These are phyloP conservation scores for Anguilla obscura DNA, from an alignment of 2,797 vertebrate genomes.

Conservation along the genomic window DNA sequence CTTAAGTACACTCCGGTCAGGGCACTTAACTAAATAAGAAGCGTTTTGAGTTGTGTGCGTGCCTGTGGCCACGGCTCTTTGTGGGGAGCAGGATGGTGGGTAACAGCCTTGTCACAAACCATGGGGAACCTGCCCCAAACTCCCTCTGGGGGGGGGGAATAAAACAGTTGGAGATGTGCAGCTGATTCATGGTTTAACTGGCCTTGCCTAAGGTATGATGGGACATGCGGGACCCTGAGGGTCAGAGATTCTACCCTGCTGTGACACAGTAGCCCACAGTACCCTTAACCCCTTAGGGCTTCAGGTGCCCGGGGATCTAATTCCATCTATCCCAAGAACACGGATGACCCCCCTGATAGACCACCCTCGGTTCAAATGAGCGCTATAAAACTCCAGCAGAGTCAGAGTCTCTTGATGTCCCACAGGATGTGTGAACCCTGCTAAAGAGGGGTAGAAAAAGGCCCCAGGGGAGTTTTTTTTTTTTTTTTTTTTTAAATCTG, in stretches of 20 bases:
- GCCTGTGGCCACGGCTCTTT: neutral
- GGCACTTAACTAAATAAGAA: conserved; percentile 21
- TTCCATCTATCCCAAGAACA: conserved; percentile 21
- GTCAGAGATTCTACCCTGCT: neutral
- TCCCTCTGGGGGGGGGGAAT: too few relatives aligned
- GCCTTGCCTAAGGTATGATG: conserved; percentile 8
- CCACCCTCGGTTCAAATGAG: conserved; percentile 31
- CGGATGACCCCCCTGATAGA: conserved; percentile 4
- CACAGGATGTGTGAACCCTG: conserved; percentile 18
- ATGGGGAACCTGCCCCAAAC: neutral
- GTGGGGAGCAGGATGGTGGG: neutral
- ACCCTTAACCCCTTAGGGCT: neutral
- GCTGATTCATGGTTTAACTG: neutral
- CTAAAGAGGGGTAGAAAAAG: conserved; percentile 16
- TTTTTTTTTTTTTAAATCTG: neutral
- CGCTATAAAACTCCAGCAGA: conserved; percentile 29
- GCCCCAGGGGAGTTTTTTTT: neutral
- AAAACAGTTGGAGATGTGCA: neutral
- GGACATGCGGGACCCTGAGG: neutral
- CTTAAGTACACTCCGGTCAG: neutral
- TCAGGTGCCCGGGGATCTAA: conserved; percentile 11
- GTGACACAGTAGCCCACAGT: neutral
- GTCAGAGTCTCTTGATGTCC: conserved; percentile 5
- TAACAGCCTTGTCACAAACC: neutral
- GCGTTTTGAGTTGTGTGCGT: conserved; percentile 6